Conservation (phyloP, 2,113 vertebrate species). For the Saccopteryx leptura region DNA sequence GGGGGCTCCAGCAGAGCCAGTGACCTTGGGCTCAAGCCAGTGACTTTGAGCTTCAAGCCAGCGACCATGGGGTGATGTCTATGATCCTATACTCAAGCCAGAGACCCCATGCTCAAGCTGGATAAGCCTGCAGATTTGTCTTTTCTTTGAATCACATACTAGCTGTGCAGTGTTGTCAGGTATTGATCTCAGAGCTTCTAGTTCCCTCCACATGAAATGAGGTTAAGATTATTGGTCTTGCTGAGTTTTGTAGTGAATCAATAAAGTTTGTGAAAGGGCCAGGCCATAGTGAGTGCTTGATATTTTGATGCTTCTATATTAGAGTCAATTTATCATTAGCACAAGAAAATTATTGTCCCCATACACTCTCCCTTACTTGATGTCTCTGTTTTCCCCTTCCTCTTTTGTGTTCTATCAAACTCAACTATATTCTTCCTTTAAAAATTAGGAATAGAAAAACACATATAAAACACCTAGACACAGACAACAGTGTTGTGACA, state of each 20-base stretch:
- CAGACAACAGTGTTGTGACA: too few relatives aligned
- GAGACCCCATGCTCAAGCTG: too few relatives aligned
- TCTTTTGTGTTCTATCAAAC: conserved; percentile 21
- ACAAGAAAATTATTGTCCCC: background rate
- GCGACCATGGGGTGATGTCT: too few relatives aligned
- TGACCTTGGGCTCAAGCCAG: too few relatives aligned
- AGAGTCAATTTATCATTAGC: conserved; percentile 12
- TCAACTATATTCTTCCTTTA: conserved; percentile 29
- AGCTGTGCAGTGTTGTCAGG: background rate
- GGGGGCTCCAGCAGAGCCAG: too few relatives aligned
- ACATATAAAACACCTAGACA: too few relatives aligned
- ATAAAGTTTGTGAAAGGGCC: background rate
- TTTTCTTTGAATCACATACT: background rate
- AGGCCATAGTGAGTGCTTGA: background rate
- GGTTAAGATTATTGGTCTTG: background rate
- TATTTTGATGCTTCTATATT: conserved; percentile 1
- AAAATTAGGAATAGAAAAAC: background rate
- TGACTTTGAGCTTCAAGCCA: too few relatives aligned
- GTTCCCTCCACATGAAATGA: background rate
- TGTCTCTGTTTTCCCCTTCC: background rate
- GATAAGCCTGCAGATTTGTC: too few relatives aligned
- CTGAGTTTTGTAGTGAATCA: background rate
- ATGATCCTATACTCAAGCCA: too few relatives aligned
- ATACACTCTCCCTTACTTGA: background rate
- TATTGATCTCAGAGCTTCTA: background rate